Evolutionary conservation across 2,888 invertebrate genomes (phyloP), one percentile per base, ranked within the genome.

Genomic region (Platycheirus rosarum): DNA sequence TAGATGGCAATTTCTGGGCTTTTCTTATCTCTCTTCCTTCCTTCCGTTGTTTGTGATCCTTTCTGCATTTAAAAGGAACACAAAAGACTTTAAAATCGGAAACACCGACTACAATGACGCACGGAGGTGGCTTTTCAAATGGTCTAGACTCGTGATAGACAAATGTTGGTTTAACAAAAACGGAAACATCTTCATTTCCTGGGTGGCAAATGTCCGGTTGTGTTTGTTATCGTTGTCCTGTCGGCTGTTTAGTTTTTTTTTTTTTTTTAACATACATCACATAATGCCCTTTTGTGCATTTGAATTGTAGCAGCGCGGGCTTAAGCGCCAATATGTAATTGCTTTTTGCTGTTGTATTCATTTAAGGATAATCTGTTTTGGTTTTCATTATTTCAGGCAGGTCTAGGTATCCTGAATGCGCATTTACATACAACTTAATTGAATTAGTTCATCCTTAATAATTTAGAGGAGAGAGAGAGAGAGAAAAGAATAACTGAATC

Each of bases 241-340:
- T 8, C 40, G 44, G 20, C 55, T 32, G 37, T 53, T 53, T 7
- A 3, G 6, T 13, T 18, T 60, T 13, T 16, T 57, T 68, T 55
- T 18, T n/a, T 9, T 40, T n/a, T 40, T 4, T 26, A 14, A 23
- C 57, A 40, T 23, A 18, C 35, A 46, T 6, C 44, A 46, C 8
- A 63, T 37, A 69, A 68, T 29, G 5, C 23, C 16, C 42, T 26
- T 35, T 68, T 68, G 60, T 68, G 11, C 11, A 18, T 14, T 46
- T 57, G 20, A 40, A 23, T 46, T 29, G 35, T 53, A 16, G 2
- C 26, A 42, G 48, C 70, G 71, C 71, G 65, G 48, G 57, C 71
- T 57, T 71, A 57, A 77, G 77, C 77, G 77, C 71, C 77, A 57
- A 77, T 71, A 37, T 57, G 51, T 63, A 76, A 76, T 76, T 76